These are phyloP conservation scores for Bedellia somnulentella DNA, from an alignment of 2,888 invertebrate genomes.

Conservation along the genomic window DNA sequence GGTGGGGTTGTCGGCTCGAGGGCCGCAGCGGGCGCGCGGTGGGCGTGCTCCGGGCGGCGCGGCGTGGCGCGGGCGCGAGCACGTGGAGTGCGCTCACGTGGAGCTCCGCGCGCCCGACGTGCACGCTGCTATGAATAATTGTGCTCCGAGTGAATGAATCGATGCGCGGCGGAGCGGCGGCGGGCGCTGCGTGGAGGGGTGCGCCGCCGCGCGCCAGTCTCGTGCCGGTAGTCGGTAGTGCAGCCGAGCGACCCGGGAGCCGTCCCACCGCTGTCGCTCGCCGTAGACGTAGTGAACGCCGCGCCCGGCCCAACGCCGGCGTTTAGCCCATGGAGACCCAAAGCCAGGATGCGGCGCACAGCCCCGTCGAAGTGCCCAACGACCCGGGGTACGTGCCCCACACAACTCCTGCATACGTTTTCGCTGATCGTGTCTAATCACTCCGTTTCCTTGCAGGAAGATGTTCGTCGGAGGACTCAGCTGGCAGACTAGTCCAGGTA, in stretches of 20 bases:
- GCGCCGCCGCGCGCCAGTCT: conserved; percentile 63
- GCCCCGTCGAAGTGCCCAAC: conserved; percentile 90
- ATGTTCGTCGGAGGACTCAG: conserved; percentile 99
- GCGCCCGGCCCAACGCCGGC: conserved; percentile 39
- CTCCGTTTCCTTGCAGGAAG: conserved; percentile 86
- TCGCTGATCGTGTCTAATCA: conserved; percentile 26
- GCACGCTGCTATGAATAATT: conserved; percentile 55
- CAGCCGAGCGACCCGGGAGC: conserved; percentile 65
- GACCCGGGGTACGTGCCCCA: conserved; percentile 80
- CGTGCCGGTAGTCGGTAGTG: conserved; percentile 74
- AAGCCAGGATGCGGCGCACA: conserved; percentile 78
- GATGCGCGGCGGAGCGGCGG: conserved; percentile 40
- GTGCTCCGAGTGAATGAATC: conserved; percentile 58
- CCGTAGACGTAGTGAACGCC: conserved; percentile 63
- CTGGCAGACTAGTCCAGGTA: conserved; percentile 99
- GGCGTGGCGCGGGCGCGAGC: conserved; percentile 30
- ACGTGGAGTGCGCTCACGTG: conserved; percentile 55
- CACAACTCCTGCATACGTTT: conserved; percentile 12
- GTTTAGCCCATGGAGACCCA: conserved; percentile 70
- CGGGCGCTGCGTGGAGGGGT: conserved; percentile 39
- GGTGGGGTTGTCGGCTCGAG: conserved; percentile 12
- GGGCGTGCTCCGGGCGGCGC: conserved; percentile 17
- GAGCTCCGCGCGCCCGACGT: conserved; percentile 42
- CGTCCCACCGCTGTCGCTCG: conserved; percentile 60
- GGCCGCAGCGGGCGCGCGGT: conserved; percentile 15